Evolutionary conservation across 2,797 vertebrate species (phyloP).

Genomic region (Erethizon dorsatum): DNA sequence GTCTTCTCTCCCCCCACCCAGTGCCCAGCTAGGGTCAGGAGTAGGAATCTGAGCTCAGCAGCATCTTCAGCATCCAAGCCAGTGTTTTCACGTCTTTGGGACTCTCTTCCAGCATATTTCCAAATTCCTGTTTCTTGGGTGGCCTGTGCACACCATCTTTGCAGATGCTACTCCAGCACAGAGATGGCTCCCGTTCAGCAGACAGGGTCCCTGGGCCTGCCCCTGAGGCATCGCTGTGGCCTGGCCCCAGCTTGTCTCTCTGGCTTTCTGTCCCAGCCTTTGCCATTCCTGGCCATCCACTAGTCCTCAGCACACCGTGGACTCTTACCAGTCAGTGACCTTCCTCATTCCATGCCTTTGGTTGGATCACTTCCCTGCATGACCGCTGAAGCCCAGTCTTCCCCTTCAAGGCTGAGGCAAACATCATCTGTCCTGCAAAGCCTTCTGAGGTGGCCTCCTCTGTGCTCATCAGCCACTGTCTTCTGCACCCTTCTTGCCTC

Average conservation of each 20-base stretch:
- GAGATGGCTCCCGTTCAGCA: background rate
- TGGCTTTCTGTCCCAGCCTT: background rate
- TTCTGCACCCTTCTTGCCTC: background rate
- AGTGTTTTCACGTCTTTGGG: background rate
- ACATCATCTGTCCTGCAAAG: background rate
- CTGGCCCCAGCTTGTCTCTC: background rate
- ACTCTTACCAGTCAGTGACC: background rate
- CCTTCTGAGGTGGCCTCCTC: background rate
- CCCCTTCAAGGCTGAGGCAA: background rate
- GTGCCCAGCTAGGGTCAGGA: background rate
- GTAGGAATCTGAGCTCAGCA: background rate
- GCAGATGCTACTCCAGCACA: background rate
- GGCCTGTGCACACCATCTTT: background rate
- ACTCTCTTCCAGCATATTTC: background rate
- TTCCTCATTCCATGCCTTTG: background rate
- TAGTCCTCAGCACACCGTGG: background rate
- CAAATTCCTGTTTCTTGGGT: background rate
- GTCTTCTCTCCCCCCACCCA: background rate
- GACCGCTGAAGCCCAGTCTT: background rate
- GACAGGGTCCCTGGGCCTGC: background rate
- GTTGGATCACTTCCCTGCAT: background rate
- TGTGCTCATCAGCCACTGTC: background rate
- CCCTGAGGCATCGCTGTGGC: rapidly evolving
- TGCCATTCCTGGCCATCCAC: rapidly evolving
- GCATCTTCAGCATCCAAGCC: background rate